Base-by-base conservation (phyloP, 2,888 invertebrate species). In the Girardia tigrina region DNA sequence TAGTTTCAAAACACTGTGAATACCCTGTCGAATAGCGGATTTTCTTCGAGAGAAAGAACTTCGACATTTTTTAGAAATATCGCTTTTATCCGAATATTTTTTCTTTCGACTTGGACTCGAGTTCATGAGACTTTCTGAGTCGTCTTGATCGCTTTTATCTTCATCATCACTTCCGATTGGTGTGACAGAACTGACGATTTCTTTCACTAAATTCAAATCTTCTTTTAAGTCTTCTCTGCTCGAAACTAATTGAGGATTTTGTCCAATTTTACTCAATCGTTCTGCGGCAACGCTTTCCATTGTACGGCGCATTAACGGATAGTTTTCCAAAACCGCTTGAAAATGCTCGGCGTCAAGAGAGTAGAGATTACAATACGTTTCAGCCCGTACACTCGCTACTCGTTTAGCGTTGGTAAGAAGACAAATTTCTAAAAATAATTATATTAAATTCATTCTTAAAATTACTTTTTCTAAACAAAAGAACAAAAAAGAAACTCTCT, bases 221-320 rank as follows among this genome's bases (percentile, higher is more conserved):
- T 84, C 83, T 78, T 83, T 82, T 36, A 84, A 80, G 76, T 83
- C 82, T 6, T 82, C 82, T 26, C 83, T 77, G 77, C 81, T 83
- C 78, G 81, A 82, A 26, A 84, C 83, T 71, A 84, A 81, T 71
- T 72, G 73, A 12, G 73, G 94, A 86, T 95, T 94, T 87, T 94
- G 94, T 80, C 95, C 95, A 84, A 95, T 94, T 87, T 95, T 97
- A 87, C 94, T 94, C 81, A 95, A 88, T 84, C 92, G 89, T 88
- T 97, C 94, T 83, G 95, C 95, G 82, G 95, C 95, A 82, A 97
- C 94, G 85, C 93, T 94, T 87, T 95, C 95, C 94, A 95, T 94
- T 75, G 95, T 95, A 83, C 94, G 89, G 81, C 95, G 89, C 94
- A 97, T 95, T 81, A 95, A 88, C 76, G 95, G 95, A 87, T 97